Conservation (phyloP, 2,797 vertebrate species). For the Myripristis jacobus region DNA sequence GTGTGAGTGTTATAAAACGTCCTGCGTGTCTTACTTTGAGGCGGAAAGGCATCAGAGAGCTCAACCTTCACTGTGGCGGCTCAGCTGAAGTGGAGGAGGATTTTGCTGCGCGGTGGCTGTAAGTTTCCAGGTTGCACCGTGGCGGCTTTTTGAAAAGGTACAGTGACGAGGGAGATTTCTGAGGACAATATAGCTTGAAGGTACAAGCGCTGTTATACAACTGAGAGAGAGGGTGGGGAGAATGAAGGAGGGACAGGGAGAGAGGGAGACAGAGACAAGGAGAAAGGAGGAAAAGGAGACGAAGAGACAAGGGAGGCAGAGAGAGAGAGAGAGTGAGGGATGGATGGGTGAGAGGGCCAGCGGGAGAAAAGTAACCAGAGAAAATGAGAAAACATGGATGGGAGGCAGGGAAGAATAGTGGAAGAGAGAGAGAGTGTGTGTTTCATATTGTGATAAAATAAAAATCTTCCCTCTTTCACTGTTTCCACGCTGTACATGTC, state of each 20-base stretch:
- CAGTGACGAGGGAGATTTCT: constrained; percentile 35
- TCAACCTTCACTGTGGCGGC: constrained; percentile 34
- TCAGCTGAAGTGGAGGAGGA: constrained; percentile 38
- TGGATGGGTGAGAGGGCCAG: background rate
- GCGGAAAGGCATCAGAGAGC: constrained; percentile 28
- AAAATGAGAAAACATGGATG: background rate
- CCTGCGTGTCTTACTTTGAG: constrained; percentile 33
- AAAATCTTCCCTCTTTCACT: background rate
- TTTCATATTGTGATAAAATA: too few species aligned
- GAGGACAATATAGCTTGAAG: constrained; percentile 46
- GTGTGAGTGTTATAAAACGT: constrained; percentile 19
- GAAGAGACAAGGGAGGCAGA: constrained; percentile 2
- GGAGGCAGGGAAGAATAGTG: background rate
- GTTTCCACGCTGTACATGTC: constrained; percentile 19
- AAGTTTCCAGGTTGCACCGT: constrained; percentile 26
- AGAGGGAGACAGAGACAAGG: too few species aligned
- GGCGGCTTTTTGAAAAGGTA: constrained; percentile 34
- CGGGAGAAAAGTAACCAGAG: background rate
- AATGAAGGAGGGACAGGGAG: too few species aligned
- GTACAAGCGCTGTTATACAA: constrained; percentile 46
- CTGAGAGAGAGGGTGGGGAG: too few species aligned
- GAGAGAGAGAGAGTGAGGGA: background rate
- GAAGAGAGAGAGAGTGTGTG: constrained; percentile 2
- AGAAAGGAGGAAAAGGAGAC: too few species aligned
- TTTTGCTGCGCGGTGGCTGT: constrained; percentile 35